Percentiles rank a stretch among this genome's conserved stretches.
These are phyloP conservation scores for Anodontia alba DNA, from an alignment of 2,888 invertebrate genomes.

Conservation along the genomic window DNA sequence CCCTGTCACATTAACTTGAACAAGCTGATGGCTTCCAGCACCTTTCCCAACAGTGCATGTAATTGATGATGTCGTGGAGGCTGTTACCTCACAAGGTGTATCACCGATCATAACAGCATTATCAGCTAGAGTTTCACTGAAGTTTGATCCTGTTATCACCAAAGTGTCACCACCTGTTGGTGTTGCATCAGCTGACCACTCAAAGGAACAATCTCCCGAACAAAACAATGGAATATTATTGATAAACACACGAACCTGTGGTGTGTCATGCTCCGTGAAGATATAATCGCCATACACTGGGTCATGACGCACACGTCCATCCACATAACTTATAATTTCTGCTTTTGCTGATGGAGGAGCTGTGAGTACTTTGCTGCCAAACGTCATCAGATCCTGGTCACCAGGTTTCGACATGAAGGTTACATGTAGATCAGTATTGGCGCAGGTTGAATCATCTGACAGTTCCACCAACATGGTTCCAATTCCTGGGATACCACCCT, in stretches of 20 bases:
- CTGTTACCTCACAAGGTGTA: conserved; percentile 65
- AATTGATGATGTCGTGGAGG: background rate
- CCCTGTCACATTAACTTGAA: conserved; percentile 55
- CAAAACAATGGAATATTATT: conserved; percentile 75
- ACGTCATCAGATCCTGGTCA: conserved; percentile 15
- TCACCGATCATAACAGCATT: conserved; percentile 73
- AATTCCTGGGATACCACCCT: conserved; percentile 11
- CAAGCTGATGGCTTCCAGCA: conserved; percentile 53
- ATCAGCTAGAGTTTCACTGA: conserved; percentile 56
- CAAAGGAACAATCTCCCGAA: conserved; percentile 68
- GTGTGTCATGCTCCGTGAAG: conserved; percentile 60
- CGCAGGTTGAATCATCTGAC: conserved; percentile 30
- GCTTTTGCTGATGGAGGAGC: conserved; percentile 16
- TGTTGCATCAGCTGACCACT: conserved; percentile 51
- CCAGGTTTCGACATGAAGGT: conserved; percentile 19
- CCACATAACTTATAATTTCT: background rate
- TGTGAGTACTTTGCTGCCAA: background rate
- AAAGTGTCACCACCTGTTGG: background rate
- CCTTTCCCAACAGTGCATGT: conserved; percentile 47
- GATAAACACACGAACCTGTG: conserved; percentile 73
- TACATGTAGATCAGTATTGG: conserved; percentile 26
- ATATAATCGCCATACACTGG: conserved; percentile 78
- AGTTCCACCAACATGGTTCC: conserved; percentile 25
- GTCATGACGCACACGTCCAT: conserved; percentile 70
- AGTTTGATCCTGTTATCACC: conserved; percentile 73